Percentiles rank a stretch among this genome's conserved stretches.
Evolutionary conservation across 2,113 vertebrate species (phyloP).

Genomic region (Zosterops borbonicus): DNA sequence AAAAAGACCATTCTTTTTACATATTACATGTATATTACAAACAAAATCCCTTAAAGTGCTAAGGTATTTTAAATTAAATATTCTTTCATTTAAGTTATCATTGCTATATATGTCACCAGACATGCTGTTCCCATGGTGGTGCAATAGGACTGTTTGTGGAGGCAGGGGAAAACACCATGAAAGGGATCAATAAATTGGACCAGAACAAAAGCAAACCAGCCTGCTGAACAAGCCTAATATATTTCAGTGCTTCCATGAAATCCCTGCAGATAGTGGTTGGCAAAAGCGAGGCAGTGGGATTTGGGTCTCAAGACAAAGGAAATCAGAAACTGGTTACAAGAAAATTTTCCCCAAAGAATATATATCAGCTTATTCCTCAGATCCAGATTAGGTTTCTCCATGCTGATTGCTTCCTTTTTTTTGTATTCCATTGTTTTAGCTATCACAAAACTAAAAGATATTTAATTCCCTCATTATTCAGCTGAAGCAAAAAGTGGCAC

Average conservation of each 20-base stretch:
- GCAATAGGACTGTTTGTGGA: background rate
- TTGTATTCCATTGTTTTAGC: background rate
- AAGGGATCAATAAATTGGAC: background rate
- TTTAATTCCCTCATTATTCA: background rate
- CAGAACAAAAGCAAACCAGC: background rate
- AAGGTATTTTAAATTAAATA: background rate
- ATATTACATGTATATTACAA: background rate
- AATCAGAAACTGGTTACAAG: background rate
- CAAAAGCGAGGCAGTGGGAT: fast-evolving
- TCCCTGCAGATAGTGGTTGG: background rate
- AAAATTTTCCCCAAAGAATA: background rate
- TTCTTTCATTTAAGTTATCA: background rate
- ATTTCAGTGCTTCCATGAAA: background rate
- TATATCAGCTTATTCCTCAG: background rate
- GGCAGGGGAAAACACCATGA: background rate
- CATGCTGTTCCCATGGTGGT: fast-evolving
- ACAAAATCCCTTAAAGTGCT: background rate
- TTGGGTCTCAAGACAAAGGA: background rate
- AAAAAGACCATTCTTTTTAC: background rate
- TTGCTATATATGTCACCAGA: background rate
- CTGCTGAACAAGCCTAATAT: background rate
- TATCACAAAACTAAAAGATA: background rate
- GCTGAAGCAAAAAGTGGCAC: background rate
- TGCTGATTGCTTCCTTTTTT: background rate
- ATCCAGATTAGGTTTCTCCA: background rate